These are phyloP conservation scores for Sycophila texana DNA, from an alignment of 2,888 invertebrate species.

Conservation along the genomic window DNA sequence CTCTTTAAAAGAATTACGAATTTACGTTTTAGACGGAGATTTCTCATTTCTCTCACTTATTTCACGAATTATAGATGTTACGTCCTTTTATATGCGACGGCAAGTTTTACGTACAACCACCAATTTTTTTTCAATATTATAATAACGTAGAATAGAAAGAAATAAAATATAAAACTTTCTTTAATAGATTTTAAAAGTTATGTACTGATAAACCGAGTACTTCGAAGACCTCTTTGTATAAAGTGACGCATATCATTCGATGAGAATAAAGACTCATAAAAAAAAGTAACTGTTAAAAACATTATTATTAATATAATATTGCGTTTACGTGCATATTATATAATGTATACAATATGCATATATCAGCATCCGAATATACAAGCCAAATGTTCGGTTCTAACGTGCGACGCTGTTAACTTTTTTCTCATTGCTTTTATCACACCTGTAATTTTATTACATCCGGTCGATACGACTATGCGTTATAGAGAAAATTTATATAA, in stretches of 20 bases:
- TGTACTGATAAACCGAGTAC: constrained; percentile 19
- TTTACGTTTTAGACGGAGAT: not conserved
- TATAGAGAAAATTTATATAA: constrained; percentile 67
- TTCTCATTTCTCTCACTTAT: too few species aligned
- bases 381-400: constrained; percentile 65
- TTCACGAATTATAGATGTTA: too few species aligned
- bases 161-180: constrained; percentile 16
- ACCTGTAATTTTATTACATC: constrained; percentile 47
- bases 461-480: constrained; percentile 52
- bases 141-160: not conserved
- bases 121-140: too few species aligned
- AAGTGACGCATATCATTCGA: constrained; percentile 21
- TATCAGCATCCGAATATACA: constrained; percentile 70
- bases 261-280: constrained; percentile 40
- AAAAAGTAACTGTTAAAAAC: constrained; percentile 53
- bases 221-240: constrained; percentile 14
- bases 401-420: constrained; percentile 52
- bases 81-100: too few species aligned
- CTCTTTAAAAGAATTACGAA: constrained; percentile 38
- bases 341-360: constrained; percentile 61
- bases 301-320: constrained; percentile 55
- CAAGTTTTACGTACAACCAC: too few species aligned
- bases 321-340: constrained; percentile 58
- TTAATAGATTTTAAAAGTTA: constrained; percentile 23
- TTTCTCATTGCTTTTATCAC: constrained; percentile 38